Evolutionary conservation across 2,113 vertebrate species (phyloP), one percentile per base, ranked within the genome.

Genomic region (Passer domesticus): DNA sequence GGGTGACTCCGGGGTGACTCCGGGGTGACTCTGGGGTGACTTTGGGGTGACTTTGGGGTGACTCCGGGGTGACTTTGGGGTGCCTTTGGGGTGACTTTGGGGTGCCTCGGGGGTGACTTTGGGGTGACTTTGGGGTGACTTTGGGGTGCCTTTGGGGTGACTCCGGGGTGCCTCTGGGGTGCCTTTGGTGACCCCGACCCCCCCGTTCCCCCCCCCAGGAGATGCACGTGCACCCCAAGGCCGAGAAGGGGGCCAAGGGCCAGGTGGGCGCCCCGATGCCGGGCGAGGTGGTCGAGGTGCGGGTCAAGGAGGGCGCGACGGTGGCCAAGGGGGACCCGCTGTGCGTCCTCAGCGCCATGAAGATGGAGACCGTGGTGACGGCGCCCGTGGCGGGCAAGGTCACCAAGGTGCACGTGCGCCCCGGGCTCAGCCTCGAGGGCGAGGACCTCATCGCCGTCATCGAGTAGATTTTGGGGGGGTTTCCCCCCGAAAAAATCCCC

Each of bases 151-250:
- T 52, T 7, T 52, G 24, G 24, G 14, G 49, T 39, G 39, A 39
- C 39, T 39, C 11, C 11, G 39, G 39, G 39, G 39, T 39, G 35
- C 35, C 41, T 43, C 13, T 14, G 46, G 49, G 49, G 5, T 11
- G 19, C 52, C 10, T 14, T 4, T 15, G 22, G 64, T 46, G 46
- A 47, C 47, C 27, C 21, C 12, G 21, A 23, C 41, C 47, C 49
- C 49, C 47, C 27, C 35, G 10, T 5, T 8, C 10, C 19, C 27
- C 91, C 56, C 91, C 62, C 27, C 86, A 99, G 99, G 99, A 99
- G 96, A 99, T 99, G 98, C 99, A 99, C 92, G 99, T 99, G 97
- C 99, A 99, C 77, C 99, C 99, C 47, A 99, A 99, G 92, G 99
- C 99, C 41, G 98, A 98, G 82, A 99, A 99, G 93, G 98, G 99